Conservation (phyloP, 2,113 vertebrate genomes). For the Phyllopteryx taeniolatus region DNA sequence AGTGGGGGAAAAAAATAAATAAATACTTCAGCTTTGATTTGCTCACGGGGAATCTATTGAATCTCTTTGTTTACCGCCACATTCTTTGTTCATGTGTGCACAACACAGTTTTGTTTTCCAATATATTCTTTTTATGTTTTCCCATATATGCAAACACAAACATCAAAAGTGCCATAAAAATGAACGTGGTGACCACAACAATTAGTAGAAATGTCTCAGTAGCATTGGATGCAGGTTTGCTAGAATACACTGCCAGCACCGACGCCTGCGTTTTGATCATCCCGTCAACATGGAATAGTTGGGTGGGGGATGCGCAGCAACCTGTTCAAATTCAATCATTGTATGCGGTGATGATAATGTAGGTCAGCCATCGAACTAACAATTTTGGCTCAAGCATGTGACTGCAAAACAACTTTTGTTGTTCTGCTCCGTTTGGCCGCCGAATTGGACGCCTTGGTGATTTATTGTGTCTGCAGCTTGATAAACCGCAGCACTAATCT, state of each 20-base stretch:
- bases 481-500: neutral
- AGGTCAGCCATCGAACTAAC: neutral
- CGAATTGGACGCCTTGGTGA: neutral
- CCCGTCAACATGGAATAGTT: neutral
- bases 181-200: slow-evolving; percentile 21
- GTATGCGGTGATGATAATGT: neutral
- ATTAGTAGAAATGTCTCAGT: slow-evolving; percentile 24
- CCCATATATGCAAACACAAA: slow-evolving; percentile 35
- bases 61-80: neutral
- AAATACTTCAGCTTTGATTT: slow-evolving; percentile 60
- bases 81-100: slow-evolving; percentile 20
- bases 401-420: neutral
- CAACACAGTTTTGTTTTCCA: slow-evolving; percentile 9
- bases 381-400: neutral
- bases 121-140: neutral
- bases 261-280: neutral
- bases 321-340: neutral
- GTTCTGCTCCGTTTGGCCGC: neutral
- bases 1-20: slow-evolving; percentile 37
- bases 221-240: slow-evolving; percentile 34
- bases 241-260: neutral
- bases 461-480: neutral
- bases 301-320: neutral
- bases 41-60: slow-evolving; percentile 12
- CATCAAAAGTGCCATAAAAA: slow-evolving; percentile 52